Evolutionary conservation across 2,888 invertebrate species (phyloP), one percentile per base, ranked within the genome.

Genomic region (Autographa pulchrina): DNA sequence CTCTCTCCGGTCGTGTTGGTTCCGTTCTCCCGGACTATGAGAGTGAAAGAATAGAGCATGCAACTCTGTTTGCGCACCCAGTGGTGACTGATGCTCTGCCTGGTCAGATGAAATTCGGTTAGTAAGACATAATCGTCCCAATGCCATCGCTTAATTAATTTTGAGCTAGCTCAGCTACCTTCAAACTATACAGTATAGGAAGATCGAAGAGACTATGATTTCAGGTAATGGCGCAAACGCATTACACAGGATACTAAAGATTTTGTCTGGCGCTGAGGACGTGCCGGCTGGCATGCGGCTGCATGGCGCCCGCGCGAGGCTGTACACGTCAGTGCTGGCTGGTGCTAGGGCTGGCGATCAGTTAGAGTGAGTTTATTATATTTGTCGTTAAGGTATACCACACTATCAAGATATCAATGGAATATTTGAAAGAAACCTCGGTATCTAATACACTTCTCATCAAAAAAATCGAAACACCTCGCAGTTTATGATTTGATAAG

Each of bases 241-340:
- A 11, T 83, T 92, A 66, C 90, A 87, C 63, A 89, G 92, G 9
- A 92, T 92, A 31, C 85, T 88, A 1, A 92, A 93, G 75, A 86
- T 86, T 0, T 86, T 89, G 4, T 90, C 91, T 0, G 89, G 90
- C 0, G 85, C 89, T 0, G 94, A 94, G 58, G 95, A 95, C 74
- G 89, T 95, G 13, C 95, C 95, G 1, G 92, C 90, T 0, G 94
- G 94, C 18, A 95, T 94, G 95, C 82, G 93, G 68, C 86, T 96
- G 61, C 95, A 95, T 81, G 94, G 94, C 6, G 89, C 93, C 0
- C 86, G 94, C 0, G 95, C 94, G 0, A 80, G 93, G 54, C 92
- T 95, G 8, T 95, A 95, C 84, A 95, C 95, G 0, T 95, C 95
- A 0, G 95, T 95, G n/a, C 85, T 94, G 43, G 94, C 94, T 4